Evolutionary conservation across 2,888 invertebrate genomes (phyloP).

Genomic region (Drosophila mimetica): DNA sequence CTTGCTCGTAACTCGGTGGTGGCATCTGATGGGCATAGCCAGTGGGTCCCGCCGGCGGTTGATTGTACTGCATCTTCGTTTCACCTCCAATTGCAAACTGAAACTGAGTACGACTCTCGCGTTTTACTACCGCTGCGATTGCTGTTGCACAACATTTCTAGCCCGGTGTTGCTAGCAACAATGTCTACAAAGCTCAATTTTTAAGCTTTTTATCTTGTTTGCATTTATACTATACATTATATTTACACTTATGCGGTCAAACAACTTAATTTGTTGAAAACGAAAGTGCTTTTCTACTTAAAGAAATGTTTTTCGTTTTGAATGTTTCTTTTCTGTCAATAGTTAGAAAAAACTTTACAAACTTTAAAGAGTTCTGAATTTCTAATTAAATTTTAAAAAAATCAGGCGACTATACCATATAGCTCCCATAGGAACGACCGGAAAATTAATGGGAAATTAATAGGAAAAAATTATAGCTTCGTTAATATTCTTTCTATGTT

Average conservation of each 20-base stretch:
- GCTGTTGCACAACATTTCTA: too few relatives aligned
- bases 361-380: too few relatives aligned
- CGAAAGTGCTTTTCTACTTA: neutral
- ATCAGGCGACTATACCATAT: too few relatives aligned
- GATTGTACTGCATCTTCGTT: constrained; percentile 36
- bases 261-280: constrained; percentile 7
- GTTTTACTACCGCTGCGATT: neutral
- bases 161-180: constrained; percentile 32
- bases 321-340: too few relatives aligned
- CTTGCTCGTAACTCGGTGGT: constrained; percentile 81
- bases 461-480: too few relatives aligned
- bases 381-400: too few relatives aligned
- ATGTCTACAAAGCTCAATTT: constrained; percentile 18
- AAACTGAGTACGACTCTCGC: constrained; percentile 11
- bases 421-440: too few relatives aligned
- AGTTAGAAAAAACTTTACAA: too few relatives aligned
- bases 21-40: constrained; percentile 37
- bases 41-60: constrained; percentile 26
- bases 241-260: neutral
- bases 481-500: too few relatives aligned
- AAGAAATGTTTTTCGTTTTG: neutral
- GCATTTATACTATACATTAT: neutral
- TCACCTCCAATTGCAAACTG: constrained; percentile 8
- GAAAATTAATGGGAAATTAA: too few relatives aligned
- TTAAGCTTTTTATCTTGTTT: constrained; percentile 15